Conservation (phyloP, 2,888 invertebrate species). For the Cheilosia urbana region DNA sequence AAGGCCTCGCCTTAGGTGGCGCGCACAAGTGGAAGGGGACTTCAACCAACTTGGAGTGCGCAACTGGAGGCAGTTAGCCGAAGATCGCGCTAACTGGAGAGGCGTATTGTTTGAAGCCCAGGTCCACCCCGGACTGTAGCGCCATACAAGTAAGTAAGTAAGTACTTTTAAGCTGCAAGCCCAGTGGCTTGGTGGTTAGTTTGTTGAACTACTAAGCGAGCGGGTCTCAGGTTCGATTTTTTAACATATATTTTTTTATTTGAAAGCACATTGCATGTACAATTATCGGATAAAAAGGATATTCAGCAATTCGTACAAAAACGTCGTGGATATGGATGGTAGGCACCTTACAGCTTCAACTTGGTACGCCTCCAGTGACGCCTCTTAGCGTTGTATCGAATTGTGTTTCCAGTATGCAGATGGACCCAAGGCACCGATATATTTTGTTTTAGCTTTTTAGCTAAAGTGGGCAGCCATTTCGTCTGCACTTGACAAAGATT, state of each 20-base stretch:
- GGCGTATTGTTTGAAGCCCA: no score
- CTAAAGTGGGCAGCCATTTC: slow-evolving; percentile 96
- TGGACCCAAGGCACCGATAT: slow-evolving; percentile 99
- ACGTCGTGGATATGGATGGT: slow-evolving; percentile 25
- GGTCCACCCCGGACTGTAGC: no score
- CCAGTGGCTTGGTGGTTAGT: no score
- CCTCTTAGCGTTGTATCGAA: slow-evolving; percentile 99
- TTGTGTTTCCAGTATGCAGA: slow-evolving; percentile 99
- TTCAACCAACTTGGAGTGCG: no score
- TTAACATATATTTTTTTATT: slow-evolving; percentile 64
- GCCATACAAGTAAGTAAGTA: no score
- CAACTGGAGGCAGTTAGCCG: no score
- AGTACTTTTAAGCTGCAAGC: no score
- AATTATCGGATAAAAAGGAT: slow-evolving; percentile 23
- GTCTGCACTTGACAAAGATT: slow-evolving; percentile 69
- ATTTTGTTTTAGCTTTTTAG: slow-evolving; percentile 99
- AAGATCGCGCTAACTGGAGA: no score
- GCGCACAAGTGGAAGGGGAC: no score
- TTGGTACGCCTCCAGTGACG: slow-evolving; percentile 99
- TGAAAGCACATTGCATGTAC: slow-evolving; percentile 47
- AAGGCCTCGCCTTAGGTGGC: no score
- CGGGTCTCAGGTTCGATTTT: no score
- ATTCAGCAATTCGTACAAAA: slow-evolving; percentile 17
- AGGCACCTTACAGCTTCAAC: slow-evolving; percentile 94
- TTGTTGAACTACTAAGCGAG: no score